Conservation (phyloP, 1,140 invertebrate genomes). For the Maniola jurtina region DNA sequence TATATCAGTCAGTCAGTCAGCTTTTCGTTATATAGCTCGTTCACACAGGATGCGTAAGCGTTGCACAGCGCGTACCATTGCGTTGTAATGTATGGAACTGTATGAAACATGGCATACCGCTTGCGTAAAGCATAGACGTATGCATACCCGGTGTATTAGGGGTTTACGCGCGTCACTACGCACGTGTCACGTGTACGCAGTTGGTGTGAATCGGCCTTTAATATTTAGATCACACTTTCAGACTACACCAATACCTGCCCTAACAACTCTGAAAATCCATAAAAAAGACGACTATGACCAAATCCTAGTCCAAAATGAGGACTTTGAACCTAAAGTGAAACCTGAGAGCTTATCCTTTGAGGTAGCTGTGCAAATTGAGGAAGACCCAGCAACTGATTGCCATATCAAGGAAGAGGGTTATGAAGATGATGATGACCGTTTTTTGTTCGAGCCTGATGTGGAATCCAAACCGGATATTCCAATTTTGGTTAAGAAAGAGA, state of each 20-base stretch:
- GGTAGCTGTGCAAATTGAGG: neutral
- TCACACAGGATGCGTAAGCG: too few relatives aligned
- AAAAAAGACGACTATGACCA: neutral
- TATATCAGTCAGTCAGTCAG: too few relatives aligned
- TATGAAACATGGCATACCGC: too few relatives aligned
- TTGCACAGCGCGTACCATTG: too few relatives aligned
- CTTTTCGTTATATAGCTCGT: too few relatives aligned
- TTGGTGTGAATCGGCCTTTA: too few relatives aligned
- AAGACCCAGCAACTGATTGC: neutral
- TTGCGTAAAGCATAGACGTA: too few relatives aligned
- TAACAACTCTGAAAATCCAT: neutral
- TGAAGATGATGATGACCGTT: constrained; percentile 8
- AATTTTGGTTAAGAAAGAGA: constrained; percentile 10
- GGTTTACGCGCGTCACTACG: too few relatives aligned
- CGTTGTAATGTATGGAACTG: too few relatives aligned
- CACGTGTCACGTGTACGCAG: too few relatives aligned
- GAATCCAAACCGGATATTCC: constrained; percentile 9
- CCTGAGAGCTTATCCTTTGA: neutral
- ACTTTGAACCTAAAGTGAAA: neutral
- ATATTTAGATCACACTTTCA: too few relatives aligned
- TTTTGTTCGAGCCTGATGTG: constrained; percentile 3
- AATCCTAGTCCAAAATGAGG: neutral
- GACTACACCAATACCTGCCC: neutral
- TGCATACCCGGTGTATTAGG: too few relatives aligned
- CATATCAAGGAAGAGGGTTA: constrained; percentile 5